Base-by-base conservation (phyloP, 2,113 vertebrate genomes). In the Pseudopodoces humilis region DNA sequence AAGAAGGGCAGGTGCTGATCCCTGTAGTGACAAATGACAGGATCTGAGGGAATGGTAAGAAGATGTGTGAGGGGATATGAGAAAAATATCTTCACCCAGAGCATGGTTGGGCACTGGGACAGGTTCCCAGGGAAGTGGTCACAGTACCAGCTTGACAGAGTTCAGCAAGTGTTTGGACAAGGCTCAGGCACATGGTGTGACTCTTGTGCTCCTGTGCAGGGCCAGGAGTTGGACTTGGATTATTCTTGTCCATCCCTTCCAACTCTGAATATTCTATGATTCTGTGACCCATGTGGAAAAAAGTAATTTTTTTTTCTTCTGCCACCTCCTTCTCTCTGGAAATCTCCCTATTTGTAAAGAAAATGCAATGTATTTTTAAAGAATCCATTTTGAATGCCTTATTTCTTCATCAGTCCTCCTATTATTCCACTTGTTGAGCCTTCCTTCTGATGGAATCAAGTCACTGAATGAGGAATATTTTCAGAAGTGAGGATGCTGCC, bases 191-290 rank as follows among this genome's bases (percentile, higher is more conserved):
- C 28, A 6, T 5, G 13, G 16, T 65, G 20, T n/a, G 30, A 21
- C 9, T 49, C 13, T 41, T 49, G 20, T 24, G 15, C 10, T 49
- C 16, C 43, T 85, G 24, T 75, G 39, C 25, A 67, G 37, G 11
- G 4, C 5, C 28, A 39, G 77, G 31, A 50, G 18, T 1, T 43
- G 25, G 37, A 74, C 39, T 52, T 59, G 0, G 2, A 12, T 39
- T 7, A 46, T 43, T 39, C 46, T 25, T 46, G 46, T 28, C 2
- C 1, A 11, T 83, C 24, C 28, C 14, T 53, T 75, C 16, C 24
- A 60, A 9, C 30, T 47, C 30, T 60, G 46, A n/a, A 27, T 75
- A 68, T 75, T 71, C 10, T n/a, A 28, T 33, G 27, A 22, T 47
- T 37, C 22, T 55, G 5, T 53, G 16, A n/a, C 28, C 27, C 25